Base-by-base conservation (phyloP, 2,113 vertebrate species). In the Percina caprodes region DNA sequence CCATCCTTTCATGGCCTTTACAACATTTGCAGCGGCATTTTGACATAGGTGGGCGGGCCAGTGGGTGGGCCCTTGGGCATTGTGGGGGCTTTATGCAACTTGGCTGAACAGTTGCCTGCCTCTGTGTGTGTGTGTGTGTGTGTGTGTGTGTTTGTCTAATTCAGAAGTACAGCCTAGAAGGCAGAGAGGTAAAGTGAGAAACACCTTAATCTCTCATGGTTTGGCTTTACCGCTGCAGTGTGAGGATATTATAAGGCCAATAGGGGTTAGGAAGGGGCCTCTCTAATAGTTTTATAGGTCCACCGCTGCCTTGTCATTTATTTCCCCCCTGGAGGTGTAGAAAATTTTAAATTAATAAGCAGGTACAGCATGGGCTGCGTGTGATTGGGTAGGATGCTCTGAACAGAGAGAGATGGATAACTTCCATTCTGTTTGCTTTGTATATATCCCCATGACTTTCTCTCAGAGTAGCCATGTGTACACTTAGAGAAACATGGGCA, bases 281-380 rank as follows among this genome's bases (percentile, higher is more conserved):
- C 88, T 87, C 91, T 95, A 95, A 95, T 95, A 93, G 92, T 93
- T 95, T 95, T 95, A 95, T 94, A 93, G 94, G 92, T 95, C 94
- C 91, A 93, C 88, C 84, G 89, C 86, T 92, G 93, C 86, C 93
- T 91, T 94, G 93, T 91, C 94, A 95, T 95, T 95, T 94, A 95
- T 95, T 92, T 91, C 84, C 90, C 92, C 92, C 94, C 94, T 68
- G 76, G 89, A 93, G 93, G 94, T 90, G 84, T 85, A 60, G 90
- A 91, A 94, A 95, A 95, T 94, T 93, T 93, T 91, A 94, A 95
- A 95, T 96, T 94, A 96, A 95, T 95, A 94, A 94, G 92, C 89
- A 94, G 90, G 89, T 86, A 77, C 91, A 90, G 88, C 86, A 89
- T 89, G 89, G 88, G 86, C 83, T 74, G 70, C 66, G 67, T 79